Evolutionary conservation across 2,888 invertebrate species (phyloP), one percentile per base, ranked within the genome.

Genomic region (Venusia cambrica): DNA sequence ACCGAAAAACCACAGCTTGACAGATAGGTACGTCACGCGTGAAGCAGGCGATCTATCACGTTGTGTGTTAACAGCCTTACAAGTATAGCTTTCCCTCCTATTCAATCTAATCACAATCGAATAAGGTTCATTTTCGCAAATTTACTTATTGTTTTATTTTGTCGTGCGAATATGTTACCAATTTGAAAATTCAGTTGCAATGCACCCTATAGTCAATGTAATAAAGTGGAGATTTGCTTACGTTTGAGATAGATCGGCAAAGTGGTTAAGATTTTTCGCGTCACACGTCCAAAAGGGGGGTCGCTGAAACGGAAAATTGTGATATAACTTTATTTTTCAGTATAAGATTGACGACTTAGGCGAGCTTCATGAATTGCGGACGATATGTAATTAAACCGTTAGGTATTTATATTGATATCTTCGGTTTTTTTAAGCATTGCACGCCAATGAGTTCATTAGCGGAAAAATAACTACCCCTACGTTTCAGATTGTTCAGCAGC

Each of bases 261-360:
- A 42, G 36, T 46, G 57, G 54, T 57, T 51, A 49, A 57, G 61
- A 60, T 64, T 73, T 75, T 74, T 68, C 58, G 45, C 65, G 66
- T 70, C 73, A 80, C 70, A 80, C 71, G 67, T 73, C 62, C 58
- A 58, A 68, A 64, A 67, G 66, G 63, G 61, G 71, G 70, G 65
- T 69, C 71, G 73, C 48, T 59, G 79, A 69, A 69, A 77, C 72
- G 84, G 74, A 79, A 84, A 85, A 84, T 85, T 83, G 78, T 57
- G 71, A 64, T 71, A 75, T 85, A 81, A 84, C 80, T 83, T 83
- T 78, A 83, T 83, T 85, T 80, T 75, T 64, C 57, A 64, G 64
- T 62, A 65, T 56, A 75, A 77, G 81, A 81, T 84, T 83, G 83
- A 84, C 74, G 76, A 67, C 58, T 73, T 73, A 63, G 74, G 35